These are phyloP conservation scores for Macaria liturata DNA, from an alignment of 2,888 invertebrate species.

Conservation along the genomic window DNA sequence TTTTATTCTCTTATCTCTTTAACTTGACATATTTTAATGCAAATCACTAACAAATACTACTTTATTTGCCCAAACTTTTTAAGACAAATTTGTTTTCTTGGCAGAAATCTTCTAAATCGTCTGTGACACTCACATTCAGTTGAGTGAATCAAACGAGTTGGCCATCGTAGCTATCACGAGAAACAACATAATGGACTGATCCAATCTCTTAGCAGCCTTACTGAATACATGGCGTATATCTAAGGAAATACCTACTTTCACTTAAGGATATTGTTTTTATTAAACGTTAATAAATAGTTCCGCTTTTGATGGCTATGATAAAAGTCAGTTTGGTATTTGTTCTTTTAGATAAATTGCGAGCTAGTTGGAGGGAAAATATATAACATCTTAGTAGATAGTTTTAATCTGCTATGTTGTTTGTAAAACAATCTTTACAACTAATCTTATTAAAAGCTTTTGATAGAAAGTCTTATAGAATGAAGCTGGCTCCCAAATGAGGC, in stretches of 20 bases:
- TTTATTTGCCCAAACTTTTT: too few relatives aligned
- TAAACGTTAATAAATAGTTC: constrained; percentile 21
- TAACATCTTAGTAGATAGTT: too few relatives aligned
- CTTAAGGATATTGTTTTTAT: constrained; percentile 27
- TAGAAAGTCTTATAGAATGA: too few relatives aligned
- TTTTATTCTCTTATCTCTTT: too few relatives aligned
- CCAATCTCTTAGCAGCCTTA: constrained; percentile 72
- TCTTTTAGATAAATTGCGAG: constrained; percentile 4
- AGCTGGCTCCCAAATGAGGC: too few relatives aligned
- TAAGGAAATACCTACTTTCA: constrained; percentile 24
- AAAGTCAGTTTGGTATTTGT: constrained; percentile 12
- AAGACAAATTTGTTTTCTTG: background rate
- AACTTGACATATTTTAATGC: too few relatives aligned
- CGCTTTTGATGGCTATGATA: constrained; percentile 19
- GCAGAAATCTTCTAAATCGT: constrained; percentile 31
- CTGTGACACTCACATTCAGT: constrained; percentile 21
- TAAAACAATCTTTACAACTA: too few relatives aligned
- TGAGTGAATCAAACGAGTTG: constrained; percentile 50
- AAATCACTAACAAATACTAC: too few relatives aligned
- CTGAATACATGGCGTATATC: constrained; percentile 29
- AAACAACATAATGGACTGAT: constrained; percentile 63
- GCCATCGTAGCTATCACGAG: constrained; percentile 60
- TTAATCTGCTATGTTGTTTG: too few relatives aligned
- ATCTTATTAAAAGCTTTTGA: too few relatives aligned
- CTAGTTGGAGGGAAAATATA: background rate